A percentile compares a stretch with the other conserved stretches of the same genome.
Evolutionary conservation across 1,140 invertebrate genomes (phyloP).

Genomic region (Drosophila albomicans): DNA sequence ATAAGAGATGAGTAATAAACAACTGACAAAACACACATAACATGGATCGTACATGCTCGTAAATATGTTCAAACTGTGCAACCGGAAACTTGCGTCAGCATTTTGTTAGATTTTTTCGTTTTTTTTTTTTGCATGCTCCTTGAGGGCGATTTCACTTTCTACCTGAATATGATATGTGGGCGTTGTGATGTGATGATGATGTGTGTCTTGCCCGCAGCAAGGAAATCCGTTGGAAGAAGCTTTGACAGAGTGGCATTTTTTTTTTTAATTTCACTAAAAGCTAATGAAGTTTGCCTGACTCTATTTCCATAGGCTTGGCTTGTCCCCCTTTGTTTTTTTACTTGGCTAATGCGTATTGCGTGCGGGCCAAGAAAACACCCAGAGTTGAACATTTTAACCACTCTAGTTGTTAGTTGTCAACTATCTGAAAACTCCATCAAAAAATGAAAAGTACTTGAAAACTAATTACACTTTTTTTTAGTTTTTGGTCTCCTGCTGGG

Average conservation of each 20-base stretch:
- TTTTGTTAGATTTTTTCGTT: slow-evolving; percentile 8
- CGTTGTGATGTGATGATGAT: slow-evolving; percentile 6
- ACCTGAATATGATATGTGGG: slow-evolving; percentile 11
- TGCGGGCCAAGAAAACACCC: slow-evolving; percentile 50
- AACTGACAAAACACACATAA: slow-evolving; percentile 30
- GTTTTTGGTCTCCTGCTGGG: not conserved
- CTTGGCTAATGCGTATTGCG: slow-evolving; percentile 61
- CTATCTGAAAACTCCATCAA: slow-evolving; percentile 21
- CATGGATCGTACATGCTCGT: not conserved
- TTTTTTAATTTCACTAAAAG: slow-evolving; percentile 77
- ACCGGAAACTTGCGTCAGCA: slow-evolving; percentile 53
- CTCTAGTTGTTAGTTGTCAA: not conserved
- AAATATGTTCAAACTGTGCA: slow-evolving; percentile 21
- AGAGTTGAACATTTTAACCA: not conserved
- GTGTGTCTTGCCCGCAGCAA: slow-evolving; percentile 3
- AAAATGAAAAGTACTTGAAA: slow-evolving; percentile 43
- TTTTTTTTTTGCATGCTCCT: not conserved
- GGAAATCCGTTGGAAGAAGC: slow-evolving; percentile 21
- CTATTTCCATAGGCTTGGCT: slow-evolving; percentile 44
- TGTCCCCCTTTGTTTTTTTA: not conserved
- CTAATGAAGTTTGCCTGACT: slow-evolving; percentile 30
- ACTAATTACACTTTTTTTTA: slow-evolving; percentile 58
- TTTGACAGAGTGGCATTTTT: slow-evolving; percentile 20
- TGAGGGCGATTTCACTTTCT: slow-evolving; percentile 24
- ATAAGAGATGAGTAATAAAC: slow-evolving; percentile 31